phyloP scores from a whole-genome alignment of 1,140 invertebrate species.

The Hesperophylax magnus region DNA sequence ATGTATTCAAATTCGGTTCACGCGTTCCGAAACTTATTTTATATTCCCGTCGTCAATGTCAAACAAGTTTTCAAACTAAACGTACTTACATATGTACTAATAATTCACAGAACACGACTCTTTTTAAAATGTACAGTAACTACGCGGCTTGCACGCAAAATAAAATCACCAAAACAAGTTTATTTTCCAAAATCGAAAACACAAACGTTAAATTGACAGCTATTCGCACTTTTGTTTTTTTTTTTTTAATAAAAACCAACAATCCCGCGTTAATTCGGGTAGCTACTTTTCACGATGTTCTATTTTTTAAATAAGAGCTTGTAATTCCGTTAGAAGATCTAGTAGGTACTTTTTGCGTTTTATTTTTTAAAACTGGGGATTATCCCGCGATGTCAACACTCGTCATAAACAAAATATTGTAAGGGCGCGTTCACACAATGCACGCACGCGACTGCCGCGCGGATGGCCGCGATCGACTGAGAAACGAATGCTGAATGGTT shows the following conservation, averaged over 20 bases:
- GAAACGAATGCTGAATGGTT: slow-evolving; percentile 2
- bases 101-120: slow-evolving; percentile 27
- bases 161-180: not conserved
- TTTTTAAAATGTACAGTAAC: not conserved
- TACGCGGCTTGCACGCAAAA: not conserved
- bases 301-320: no score
- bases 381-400: slow-evolving; percentile 24
- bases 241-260: not conserved
- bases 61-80: slow-evolving; percentile 33
- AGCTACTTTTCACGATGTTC: not conserved
- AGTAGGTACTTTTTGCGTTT: not conserved
- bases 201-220: slow-evolving; percentile 6
- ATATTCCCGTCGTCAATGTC: slow-evolving; percentile 33
- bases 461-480: slow-evolving; percentile 34
- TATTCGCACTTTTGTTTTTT: not conserved
- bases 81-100: not conserved
- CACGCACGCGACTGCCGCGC: slow-evolving; percentile 27
- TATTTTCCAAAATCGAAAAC: not conserved
- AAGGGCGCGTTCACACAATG: not conserved
- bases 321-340: not conserved
- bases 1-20: slow-evolving; percentile 19
- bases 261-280: not conserved
- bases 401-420: not conserved
- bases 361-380: slow-evolving; percentile 10
- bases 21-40: slow-evolving; percentile 10